Conservation (phyloP, 2,113 vertebrate genomes). For the Pseudopipra pipra region DNA sequence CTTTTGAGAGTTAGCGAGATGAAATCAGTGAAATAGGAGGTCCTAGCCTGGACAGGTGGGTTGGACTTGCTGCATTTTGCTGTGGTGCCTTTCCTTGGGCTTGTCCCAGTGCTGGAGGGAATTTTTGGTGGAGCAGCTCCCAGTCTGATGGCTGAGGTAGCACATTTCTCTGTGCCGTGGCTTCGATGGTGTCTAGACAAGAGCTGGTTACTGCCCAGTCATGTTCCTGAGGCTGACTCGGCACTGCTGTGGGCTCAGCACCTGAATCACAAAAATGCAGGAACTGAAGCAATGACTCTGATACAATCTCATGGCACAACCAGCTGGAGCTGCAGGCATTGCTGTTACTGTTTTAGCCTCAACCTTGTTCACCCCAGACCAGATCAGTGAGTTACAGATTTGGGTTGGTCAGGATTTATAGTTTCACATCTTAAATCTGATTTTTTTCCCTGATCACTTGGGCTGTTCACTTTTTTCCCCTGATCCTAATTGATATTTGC, state of each 20-base stretch:
- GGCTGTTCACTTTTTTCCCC: neutral
- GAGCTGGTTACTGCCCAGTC: conserved; percentile 25
- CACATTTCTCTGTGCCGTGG: neutral
- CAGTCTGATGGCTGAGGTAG: neutral
- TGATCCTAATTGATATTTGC: neutral
- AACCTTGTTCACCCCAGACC: neutral
- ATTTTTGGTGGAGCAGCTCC: neutral
- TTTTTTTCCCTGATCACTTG: neutral
- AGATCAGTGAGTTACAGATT: neutral
- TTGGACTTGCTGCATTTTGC: neutral
- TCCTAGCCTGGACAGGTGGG: neutral
- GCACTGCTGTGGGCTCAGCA: neutral
- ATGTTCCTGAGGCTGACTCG: neutral
- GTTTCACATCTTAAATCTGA: neutral
- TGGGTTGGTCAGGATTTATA: neutral
- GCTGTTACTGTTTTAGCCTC: neutral
- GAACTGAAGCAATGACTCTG: neutral
- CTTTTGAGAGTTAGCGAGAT: neutral
- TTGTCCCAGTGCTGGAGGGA: neutral
- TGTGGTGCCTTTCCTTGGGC: neutral
- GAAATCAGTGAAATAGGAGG: neutral
- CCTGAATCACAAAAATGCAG: conserved; percentile 9
- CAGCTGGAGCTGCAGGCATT: neutral
- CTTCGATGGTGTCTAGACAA: neutral
- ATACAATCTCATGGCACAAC: neutral